Evolutionary conservation across 2,113 vertebrate genomes (phyloP).

Genomic region (Probosciger aterrimus): DNA sequence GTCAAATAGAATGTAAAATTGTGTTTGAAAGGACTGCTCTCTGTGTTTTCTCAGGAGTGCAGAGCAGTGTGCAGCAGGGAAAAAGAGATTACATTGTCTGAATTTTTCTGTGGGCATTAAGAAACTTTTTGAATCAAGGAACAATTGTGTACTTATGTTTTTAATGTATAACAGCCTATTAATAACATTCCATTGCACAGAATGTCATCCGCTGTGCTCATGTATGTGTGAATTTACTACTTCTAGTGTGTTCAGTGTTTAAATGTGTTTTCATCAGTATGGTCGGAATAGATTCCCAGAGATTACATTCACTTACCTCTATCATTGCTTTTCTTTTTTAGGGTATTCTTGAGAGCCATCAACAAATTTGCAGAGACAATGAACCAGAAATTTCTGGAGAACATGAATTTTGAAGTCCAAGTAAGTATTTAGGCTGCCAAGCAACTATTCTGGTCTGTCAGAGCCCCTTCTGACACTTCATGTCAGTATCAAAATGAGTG

Average conservation of each 20-base stretch:
- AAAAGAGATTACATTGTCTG: not conserved
- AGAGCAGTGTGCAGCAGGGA: not conserved
- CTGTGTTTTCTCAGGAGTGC: not conserved
- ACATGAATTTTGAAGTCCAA: conserved; percentile 94
- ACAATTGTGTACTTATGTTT: not conserved
- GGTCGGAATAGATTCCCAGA: not conserved
- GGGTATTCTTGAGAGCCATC: conserved; percentile 95
- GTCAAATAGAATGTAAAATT: not conserved
- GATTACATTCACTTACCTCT: not conserved
- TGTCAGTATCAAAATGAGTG: accelerated
- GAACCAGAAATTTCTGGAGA: conserved; percentile 95
- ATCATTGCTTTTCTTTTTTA: conserved; percentile 9
- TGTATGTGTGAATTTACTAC: not conserved
- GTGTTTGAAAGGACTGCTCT: not conserved
- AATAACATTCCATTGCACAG: not conserved
- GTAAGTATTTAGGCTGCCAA: conserved; percentile 61
- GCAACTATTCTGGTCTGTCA: not conserved
- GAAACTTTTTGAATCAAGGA: not conserved
- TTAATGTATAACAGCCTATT: not conserved
- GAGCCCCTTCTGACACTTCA: not conserved
- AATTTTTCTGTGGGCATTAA: not conserved
- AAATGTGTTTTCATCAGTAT: not conserved
- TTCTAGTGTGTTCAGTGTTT: not conserved
- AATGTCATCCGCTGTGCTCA: not conserved
- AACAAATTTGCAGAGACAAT: conserved; percentile 96